Evolutionary conservation across 2,888 invertebrate species (phyloP).

Genomic region (Amphipoea oculea): DNA sequence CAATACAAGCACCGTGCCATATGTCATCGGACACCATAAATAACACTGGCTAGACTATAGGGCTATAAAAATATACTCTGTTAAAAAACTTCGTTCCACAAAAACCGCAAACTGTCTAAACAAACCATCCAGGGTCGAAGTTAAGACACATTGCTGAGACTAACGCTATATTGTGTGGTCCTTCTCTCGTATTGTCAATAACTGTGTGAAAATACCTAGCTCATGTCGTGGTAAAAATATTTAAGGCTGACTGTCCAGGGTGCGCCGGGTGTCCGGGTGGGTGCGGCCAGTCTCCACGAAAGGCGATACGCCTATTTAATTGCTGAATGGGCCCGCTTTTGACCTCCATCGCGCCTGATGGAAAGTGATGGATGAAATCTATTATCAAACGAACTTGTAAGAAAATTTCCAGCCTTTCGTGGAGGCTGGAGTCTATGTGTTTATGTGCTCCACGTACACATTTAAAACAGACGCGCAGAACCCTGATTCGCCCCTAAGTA

Average conservation of each 20-base stretch:
- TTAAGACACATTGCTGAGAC: not conserved
- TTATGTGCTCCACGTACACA: not conserved
- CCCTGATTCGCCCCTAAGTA: not conserved
- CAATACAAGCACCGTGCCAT: not conserved
- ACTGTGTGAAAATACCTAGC: not conserved
- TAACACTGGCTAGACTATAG: not conserved
- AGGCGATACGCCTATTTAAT: too few species aligned
- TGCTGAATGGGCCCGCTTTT: too few species aligned
- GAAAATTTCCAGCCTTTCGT: not conserved
- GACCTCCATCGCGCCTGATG: too few species aligned
- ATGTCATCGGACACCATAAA: conserved; percentile 14
- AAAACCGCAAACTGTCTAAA: conserved; percentile 8
- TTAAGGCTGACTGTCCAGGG: too few species aligned
- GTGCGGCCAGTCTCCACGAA: too few species aligned
- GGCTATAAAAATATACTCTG: conserved; percentile 1
- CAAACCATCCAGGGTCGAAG: not conserved
- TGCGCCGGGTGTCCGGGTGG: too few species aligned
- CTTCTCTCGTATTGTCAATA: not conserved
- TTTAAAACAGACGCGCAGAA: not conserved
- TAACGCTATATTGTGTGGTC: not conserved
- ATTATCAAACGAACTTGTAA: too few species aligned
- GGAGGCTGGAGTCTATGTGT: too few species aligned
- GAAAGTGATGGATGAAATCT: too few species aligned
- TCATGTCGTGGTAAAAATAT: not conserved
- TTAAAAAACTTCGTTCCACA: not conserved